Evolutionary conservation across 1,140 invertebrate species (phyloP), one percentile per base, ranked within the genome.

Genomic region (Capitella teleta): DNA sequence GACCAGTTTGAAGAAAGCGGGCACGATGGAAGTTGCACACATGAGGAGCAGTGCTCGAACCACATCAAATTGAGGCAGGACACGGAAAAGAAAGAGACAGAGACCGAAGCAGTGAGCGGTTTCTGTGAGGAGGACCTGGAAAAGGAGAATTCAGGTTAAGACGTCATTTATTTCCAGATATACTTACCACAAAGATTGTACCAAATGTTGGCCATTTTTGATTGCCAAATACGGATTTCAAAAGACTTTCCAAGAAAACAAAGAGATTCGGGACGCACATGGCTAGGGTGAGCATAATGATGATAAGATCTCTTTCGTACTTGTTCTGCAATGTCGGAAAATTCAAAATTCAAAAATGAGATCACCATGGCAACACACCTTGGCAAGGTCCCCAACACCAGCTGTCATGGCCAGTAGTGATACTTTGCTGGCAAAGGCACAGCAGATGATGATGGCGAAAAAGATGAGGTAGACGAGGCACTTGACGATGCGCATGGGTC

Each of bases 201-300:
- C 42, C 49, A 23, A 57, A 51, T 10, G 53, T 47, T 6, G 55
- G 55, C 40, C 55, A 54, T 21, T 37, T 34, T 28, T 54, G 34
- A 40, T 48, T 54, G 19, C 52, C 30, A 40, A 57, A 57, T 12
- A 57, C 41, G 25, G 48, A 51, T 19, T 57, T 50, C 8, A 49
- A 37, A 12, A 57, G 52, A 28, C 52, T 51, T 44, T 57, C 55
- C 41, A 57, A 25, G 36, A 57, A 57, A 3, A 51, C 46, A 21
- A 57, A 54, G 16, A 57, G 28, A 32, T 57, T 55, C n/a, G 55
- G 52, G 1, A 54, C 47, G 36, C 52, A 54, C 6, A 57, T 54
- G 1, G 55, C 40, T 14, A 51, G 34, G 1, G 53, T 49, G 19
- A 57, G 47, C 44, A 57, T 42, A 28, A 57, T 41, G 26, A 51